phyloP scores from a whole-genome alignment of 2,797 vertebrate genomes.

The Propithecus perrieri region DNA sequence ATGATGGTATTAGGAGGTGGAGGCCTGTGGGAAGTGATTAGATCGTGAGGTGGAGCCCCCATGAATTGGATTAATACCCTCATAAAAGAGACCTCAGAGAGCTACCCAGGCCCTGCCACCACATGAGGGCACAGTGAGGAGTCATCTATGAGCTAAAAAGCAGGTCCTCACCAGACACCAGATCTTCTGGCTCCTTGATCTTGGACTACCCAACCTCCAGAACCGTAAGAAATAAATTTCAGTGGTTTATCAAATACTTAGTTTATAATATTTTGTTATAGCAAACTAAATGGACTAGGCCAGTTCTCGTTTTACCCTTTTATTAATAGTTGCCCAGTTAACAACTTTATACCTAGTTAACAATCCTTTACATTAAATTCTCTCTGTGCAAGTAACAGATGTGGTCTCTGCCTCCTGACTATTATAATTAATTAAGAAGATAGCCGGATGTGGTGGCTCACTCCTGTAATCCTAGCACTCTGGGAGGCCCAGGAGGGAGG shows the following conservation, averaged over 20 bases:
- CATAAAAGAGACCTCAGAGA: not conserved
- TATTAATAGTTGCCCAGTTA: not conserved
- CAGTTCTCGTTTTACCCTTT: not conserved
- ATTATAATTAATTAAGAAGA: not conserved
- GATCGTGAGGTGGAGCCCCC: not conserved
- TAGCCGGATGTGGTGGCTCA: too few species aligned
- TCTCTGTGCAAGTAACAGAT: not conserved
- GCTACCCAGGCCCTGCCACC: not conserved
- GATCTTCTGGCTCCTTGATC: not conserved
- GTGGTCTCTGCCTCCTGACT: not conserved
- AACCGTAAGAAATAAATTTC: not conserved
- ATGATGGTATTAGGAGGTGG: not conserved
- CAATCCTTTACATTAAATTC: not conserved
- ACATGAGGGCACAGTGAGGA: not conserved
- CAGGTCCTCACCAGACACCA: not conserved
- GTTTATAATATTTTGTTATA: not conserved
- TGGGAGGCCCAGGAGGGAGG: too few species aligned
- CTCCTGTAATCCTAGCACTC: too few species aligned
- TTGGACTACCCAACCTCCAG: not conserved
- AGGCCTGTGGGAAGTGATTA: not conserved
- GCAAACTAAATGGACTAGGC: not conserved
- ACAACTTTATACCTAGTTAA: not conserved
- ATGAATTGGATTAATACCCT: not conserved
- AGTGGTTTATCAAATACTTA: not conserved
- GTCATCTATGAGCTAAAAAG: not conserved